phyloP scores from a whole-genome alignment of 2,797 vertebrate species.

The Anguilla obscura region DNA sequence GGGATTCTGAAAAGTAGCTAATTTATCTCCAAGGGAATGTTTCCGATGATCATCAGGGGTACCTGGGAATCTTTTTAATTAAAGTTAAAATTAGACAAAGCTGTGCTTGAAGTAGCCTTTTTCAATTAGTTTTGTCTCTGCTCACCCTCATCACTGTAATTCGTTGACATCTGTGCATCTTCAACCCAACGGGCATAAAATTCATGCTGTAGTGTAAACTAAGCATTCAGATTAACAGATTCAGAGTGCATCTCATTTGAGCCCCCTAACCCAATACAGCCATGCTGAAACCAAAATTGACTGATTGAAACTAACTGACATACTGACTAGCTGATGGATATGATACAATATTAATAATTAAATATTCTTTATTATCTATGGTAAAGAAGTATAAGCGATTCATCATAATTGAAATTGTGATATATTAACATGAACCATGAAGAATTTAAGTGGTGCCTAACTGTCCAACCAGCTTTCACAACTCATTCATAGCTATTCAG shows the following conservation, averaged over 20 bases:
- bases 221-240: background rate
- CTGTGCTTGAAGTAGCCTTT: slow-evolving; percentile 44
- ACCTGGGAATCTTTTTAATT: slow-evolving; percentile 64
- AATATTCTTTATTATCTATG: background rate
- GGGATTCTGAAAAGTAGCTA: slow-evolving; percentile 32
- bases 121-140: slow-evolving; percentile 51
- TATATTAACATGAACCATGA: background rate
- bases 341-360: background rate
- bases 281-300: background rate
- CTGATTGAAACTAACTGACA: background rate
- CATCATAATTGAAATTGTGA: background rate
- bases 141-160: slow-evolving; percentile 34
- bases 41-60: slow-evolving; percentile 52
- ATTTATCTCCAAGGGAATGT: slow-evolving; percentile 34
- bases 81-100: slow-evolving; percentile 55
- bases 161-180: slow-evolving; percentile 35
- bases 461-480: too few relatives aligned
- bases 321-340: background rate
- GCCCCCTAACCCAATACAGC: background rate
- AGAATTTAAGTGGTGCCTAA: background rate
- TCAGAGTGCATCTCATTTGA: background rate
- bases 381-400: background rate
- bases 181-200: slow-evolving; percentile 22
- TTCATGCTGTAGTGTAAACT: background rate
- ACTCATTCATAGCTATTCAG: too few relatives aligned